phyloP scores from a whole-genome alignment of 2,113 vertebrate species.

The Gracilinanus agilis region DNA sequence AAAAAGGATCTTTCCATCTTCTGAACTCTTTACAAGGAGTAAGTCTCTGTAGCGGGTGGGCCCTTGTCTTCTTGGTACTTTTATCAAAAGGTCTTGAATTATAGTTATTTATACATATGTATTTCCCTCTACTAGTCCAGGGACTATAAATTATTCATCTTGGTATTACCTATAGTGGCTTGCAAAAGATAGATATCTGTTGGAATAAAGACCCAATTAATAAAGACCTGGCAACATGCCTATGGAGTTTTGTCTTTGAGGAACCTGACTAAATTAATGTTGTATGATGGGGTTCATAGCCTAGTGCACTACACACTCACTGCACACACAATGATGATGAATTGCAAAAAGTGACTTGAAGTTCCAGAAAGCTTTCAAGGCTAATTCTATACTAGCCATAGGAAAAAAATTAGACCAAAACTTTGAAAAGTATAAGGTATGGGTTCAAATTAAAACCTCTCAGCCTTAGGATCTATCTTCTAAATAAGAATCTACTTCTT shows the following conservation, averaged over 20 bases:
- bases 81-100: neutral
- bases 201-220: neutral
- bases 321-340: neutral
- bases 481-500: neutral
- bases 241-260: neutral
- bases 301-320: neutral
- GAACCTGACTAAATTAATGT: neutral
- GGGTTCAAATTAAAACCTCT: neutral
- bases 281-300: neutral
- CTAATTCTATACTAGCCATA: neutral
- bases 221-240: neutral
- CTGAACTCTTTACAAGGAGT: neutral
- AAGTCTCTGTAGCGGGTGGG: neutral
- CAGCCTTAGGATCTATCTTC: no score
- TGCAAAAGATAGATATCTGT: neutral
- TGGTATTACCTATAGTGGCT: neutral
- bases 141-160: neutral
- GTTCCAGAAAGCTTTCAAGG: neutral
- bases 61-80: neutral
- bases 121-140: neutral
- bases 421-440: neutral
- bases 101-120: neutral
- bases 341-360: neutral
- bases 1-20: constrained; percentile 17
- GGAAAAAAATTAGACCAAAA: neutral